A percentile compares a stretch with the other conserved stretches of the same genome.
Evolutionary conservation across 2,113 vertebrate genomes (phyloP).

Genomic region (Sylvietta virens): DNA sequence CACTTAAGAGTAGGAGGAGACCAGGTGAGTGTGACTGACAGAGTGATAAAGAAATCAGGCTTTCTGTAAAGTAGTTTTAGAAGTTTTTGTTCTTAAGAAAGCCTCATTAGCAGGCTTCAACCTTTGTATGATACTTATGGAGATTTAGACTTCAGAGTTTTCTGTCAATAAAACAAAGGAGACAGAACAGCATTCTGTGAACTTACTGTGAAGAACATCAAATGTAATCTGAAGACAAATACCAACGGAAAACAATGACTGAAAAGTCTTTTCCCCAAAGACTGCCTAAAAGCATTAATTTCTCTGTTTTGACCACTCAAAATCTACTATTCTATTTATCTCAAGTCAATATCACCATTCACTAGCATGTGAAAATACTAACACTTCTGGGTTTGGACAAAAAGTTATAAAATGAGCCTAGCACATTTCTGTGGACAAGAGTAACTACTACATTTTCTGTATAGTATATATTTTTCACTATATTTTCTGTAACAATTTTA

Average conservation of each 20-base stretch:
- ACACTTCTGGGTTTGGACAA: not conserved
- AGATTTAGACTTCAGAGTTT: constrained; percentile 34
- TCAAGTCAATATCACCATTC: not conserved
- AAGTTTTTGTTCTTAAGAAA: not conserved
- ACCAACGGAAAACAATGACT: not conserved
- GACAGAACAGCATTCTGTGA: not conserved
- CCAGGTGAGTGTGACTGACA: not conserved
- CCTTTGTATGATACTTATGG: not conserved
- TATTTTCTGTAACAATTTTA: not conserved
- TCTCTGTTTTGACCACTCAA: not conserved
- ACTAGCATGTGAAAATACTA: not conserved
- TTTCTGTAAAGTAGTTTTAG: not conserved
- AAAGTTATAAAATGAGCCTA: not conserved
- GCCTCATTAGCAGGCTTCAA: not conserved
- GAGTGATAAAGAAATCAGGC: not conserved
- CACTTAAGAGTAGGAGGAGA: not conserved
- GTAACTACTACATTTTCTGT: not conserved
- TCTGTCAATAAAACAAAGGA: not conserved
- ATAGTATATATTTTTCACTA: too few relatives aligned
- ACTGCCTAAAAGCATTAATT: not conserved
- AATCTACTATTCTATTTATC: not conserved
- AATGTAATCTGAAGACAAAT: constrained; percentile 10
- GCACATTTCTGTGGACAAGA: not conserved
- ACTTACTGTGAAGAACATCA: not conserved
- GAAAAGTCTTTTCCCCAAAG: not conserved